Base-by-base conservation (phyloP, 2,113 vertebrate species). In the Pelobates fuscus region DNA sequence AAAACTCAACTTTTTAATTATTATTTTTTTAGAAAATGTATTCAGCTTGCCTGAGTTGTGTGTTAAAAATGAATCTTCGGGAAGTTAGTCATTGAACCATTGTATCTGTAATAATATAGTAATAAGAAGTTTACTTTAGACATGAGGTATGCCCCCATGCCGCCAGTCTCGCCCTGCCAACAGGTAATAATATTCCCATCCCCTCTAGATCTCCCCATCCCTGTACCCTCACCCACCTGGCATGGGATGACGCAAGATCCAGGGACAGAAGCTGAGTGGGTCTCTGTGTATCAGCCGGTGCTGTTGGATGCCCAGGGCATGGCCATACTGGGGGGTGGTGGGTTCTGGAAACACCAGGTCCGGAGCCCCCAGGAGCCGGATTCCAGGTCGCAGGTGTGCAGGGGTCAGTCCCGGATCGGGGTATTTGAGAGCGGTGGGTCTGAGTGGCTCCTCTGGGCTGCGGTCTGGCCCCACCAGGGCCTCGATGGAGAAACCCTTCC, bases 391-490 rank as follows among this genome's bases (percentile, higher is more conserved):
- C 1, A 11, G 23, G 10, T 29, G 43, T 14, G 25, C 27, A 37
- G 54, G 54, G 2, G 3, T 12, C 20, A 65, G 30, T 24, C 44
- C 46, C 0, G 5, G 14, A 11, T 75, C 72, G 11, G 5, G 41
- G 18, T 23, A 23, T 2, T 85, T 77, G 29, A 89, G 84, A 77
- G 85, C 86, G 1, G 82, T 90, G 66, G 88, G 86, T 71, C 89
- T 81, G 63, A 90, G 87, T 60, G 86, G 87, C 37, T 14, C 25
- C 52, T 18, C 44, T 49, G 15, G 41, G 17, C 78, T 70, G 59
- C n/a, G 76, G 41, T 90, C 89, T 81, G 91, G 88, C 67, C 85
- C 92, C n/a, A 94, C 90, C 69, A 94, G 86, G 65, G 92, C 84
- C 80, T 92, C 89, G 20, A 91, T 91, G 65, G 85, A 87, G 83